Percentiles rank a stretch among this genome's conserved stretches.
phyloP scores from a whole-genome alignment of 2,797 vertebrate species.

The Pseudochaenichthys georgianus region DNA sequence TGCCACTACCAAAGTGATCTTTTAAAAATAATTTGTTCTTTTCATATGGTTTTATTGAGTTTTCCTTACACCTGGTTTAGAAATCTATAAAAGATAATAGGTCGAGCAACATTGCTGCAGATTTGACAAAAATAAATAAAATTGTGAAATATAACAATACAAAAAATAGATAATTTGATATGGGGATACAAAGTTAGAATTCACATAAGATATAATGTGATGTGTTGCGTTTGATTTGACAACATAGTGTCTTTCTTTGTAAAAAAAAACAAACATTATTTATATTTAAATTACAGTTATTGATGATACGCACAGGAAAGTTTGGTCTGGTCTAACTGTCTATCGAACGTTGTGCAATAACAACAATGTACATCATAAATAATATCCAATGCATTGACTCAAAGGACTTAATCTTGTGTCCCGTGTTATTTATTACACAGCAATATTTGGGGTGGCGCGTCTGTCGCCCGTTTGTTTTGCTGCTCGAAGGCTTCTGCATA shows the following conservation, averaged over 20 bases:
- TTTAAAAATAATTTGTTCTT: not conserved
- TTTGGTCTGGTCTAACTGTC: not conserved
- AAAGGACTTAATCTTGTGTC: conserved; percentile 5
- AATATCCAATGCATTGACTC: not conserved
- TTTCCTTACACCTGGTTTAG: too few relatives aligned
- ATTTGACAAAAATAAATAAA: too few relatives aligned
- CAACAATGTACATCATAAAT: not conserved
- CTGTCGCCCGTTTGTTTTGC: conserved; percentile 56
- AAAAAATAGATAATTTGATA: too few relatives aligned
- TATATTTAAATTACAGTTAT: not conserved
- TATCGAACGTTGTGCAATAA: not conserved
- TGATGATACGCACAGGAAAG: not conserved
- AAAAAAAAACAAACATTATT: too few relatives aligned
- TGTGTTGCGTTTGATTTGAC: not conserved
- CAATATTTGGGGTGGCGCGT: conserved; percentile 71
- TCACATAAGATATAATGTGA: not conserved
- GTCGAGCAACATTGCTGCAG: too few relatives aligned
- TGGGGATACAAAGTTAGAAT: not conserved
- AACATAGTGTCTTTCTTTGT: not conserved
- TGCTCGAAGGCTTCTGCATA: conserved; percentile 42
- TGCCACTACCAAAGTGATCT: not conserved
- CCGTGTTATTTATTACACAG: conserved; percentile 74
- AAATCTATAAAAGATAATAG: too few relatives aligned
- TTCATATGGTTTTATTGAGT: not conserved
- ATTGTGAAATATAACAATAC: too few relatives aligned